These are phyloP conservation scores for Syngnathus typhle DNA, from an alignment of 2,113 vertebrate genomes.

Conservation along the genomic window DNA sequence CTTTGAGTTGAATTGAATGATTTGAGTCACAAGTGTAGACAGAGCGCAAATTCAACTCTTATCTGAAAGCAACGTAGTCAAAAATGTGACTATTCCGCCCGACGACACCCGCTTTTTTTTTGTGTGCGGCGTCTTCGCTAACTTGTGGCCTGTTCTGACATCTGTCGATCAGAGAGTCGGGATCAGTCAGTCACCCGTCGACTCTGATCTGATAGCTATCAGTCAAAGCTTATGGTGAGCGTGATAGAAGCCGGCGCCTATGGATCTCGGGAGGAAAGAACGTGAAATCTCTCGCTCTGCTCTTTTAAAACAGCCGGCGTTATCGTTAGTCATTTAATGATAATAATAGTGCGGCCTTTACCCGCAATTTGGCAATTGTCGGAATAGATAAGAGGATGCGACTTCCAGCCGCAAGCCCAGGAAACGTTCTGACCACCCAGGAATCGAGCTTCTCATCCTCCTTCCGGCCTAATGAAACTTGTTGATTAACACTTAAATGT, in stretches of 20 bases:
- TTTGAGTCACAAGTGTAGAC: not conserved
- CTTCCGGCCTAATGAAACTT: not conserved
- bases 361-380: not conserved
- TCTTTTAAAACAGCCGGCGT: conserved; percentile 35
- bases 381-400: conserved; percentile 3
- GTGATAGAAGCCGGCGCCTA: conserved; percentile 33
- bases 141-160: conserved; percentile 39
- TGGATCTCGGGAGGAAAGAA: conserved; percentile 11
- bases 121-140: not conserved
- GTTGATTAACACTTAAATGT: not conserved
- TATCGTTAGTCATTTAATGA: conserved; percentile 13
- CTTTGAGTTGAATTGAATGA: not conserved
- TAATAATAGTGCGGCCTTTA: conserved; percentile 1
- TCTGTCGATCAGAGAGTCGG: conserved; percentile 46
- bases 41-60: not conserved
- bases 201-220: conserved; percentile 38
- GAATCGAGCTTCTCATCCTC: conserved; percentile 4
- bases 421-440: conserved; percentile 17
- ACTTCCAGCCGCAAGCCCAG: conserved; percentile 2
- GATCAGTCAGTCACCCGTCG: conserved; percentile 47
- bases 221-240: conserved; percentile 24
- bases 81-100: not conserved
- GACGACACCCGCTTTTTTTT: not conserved
- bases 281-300: conserved; percentile 12
- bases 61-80: not conserved